Evolutionary conservation across 1,140 invertebrate genomes (phyloP).

Genomic region (Hylyphantes graminicola): DNA sequence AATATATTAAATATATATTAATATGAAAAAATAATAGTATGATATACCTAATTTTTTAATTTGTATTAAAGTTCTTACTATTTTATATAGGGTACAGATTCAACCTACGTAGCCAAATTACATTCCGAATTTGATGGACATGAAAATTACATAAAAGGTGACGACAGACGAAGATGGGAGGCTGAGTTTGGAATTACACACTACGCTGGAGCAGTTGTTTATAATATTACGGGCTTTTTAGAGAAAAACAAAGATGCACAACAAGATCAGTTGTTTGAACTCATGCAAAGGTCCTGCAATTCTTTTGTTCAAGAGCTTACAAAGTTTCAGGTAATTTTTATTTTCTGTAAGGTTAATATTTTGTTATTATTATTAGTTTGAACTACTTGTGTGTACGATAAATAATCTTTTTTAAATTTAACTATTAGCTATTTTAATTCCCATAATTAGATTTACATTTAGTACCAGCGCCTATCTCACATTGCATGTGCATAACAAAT

Average conservation of each 20-base stretch:
- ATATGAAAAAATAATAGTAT: no score
- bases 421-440: not conserved
- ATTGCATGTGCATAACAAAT: no score
- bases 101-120: constrained; percentile 89
- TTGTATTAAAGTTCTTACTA: no score
- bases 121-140: constrained; percentile 90
- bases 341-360: not conserved
- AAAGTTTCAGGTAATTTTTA: constrained; percentile 75
- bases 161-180: constrained; percentile 88
- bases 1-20: no score
- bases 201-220: constrained; percentile 94
- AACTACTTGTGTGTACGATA: no score
- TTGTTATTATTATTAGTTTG: no score
- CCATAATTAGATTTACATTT: no score
- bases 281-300: constrained; percentile 86
- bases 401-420: not conserved
- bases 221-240: constrained; percentile 92
- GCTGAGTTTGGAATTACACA: constrained; percentile 91
- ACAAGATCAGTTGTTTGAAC: constrained; percentile 94
- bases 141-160: constrained; percentile 87
- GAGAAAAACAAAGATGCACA: constrained; percentile 97
- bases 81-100: constrained; percentile 78
- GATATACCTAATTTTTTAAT: no score
- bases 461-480: no score
- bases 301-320: constrained; percentile 90